Evolutionary conservation across 2,888 invertebrate genomes (phyloP).

Genomic region (Therioaphis trifolii): DNA sequence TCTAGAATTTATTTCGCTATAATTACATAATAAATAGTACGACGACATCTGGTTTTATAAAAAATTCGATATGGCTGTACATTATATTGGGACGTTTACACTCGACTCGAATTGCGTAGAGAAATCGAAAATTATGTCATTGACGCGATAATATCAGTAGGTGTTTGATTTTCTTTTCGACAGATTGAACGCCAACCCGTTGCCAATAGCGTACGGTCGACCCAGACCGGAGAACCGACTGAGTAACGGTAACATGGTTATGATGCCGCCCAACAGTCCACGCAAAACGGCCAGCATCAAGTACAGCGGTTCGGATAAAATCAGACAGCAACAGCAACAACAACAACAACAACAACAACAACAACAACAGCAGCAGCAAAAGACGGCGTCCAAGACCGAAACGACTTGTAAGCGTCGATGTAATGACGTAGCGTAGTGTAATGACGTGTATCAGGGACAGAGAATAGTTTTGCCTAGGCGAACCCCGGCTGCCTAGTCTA

Average conservation of each 20-base stretch:
- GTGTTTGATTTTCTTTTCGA: not conserved
- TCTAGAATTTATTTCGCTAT: too few species aligned
- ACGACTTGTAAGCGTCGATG: not conserved
- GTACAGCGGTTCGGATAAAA: not conserved
- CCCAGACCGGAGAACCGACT: not conserved
- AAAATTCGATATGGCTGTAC: too few species aligned
- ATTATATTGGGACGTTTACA: too few species aligned
- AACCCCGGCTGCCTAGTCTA: too few species aligned
- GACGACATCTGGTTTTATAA: too few species aligned
- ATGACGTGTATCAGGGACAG: too few species aligned
- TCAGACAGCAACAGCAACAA: constrained; percentile 2
- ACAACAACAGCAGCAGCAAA: not conserved
- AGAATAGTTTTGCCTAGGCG: too few species aligned
- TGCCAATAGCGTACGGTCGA: constrained; percentile 45
- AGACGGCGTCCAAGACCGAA: not conserved
- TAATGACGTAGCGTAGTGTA: too few species aligned
- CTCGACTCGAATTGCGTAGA: too few species aligned
- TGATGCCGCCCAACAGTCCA: constrained; percentile 36
- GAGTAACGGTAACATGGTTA: constrained; percentile 50
- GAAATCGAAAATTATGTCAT: too few species aligned
- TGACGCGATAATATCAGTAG: too few species aligned
- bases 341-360: not conserved
- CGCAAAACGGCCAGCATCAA: not conserved
- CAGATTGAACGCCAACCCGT: constrained; percentile 51
- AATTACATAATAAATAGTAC: too few species aligned